Base-by-base conservation (phyloP, 1,140 invertebrate genomes). In the Patella vulgata region DNA sequence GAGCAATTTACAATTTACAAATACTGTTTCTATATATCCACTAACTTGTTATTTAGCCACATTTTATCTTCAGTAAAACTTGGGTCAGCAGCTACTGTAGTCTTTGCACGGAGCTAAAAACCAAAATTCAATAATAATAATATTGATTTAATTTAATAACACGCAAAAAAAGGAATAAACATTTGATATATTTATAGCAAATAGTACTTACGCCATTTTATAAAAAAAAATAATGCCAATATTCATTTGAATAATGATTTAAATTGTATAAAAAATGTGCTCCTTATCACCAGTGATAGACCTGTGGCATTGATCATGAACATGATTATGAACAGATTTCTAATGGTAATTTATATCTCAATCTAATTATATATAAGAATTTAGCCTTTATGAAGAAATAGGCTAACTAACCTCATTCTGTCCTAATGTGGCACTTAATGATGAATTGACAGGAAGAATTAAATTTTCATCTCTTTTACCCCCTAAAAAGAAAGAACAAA, bases 371-470 rank as follows among this genome's bases (percentile, higher is more conserved):
- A n/a, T n/a, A n/a, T n/a, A n/a, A n/a, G n/a, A n/a, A n/a, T n/a
- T n/a, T n/a, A n/a, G n/a, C n/a, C n/a, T n/a, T n/a, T n/a, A n/a
- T n/a, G n/a, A n/a, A n/a, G n/a, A n/a, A n/a, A n/a, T n/a, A n/a
- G n/a, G n/a, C n/a, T n/a, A n/a, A n/a, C n/a, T n/a, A 54, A 94
- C 93, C 84, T 95, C 88, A 74, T 92, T 89, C 5, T 89, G 90
- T 78, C 90, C 89, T 9, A 99, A 86, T 60, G 94, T 98, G 58
- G 91, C 90, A 86, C 96, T 98, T 46, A 99, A 86, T 12, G 97
- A 99, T 86, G 97, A 95, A 87, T 99, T 99, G 30, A 96, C 85
- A n/a, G 97, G 97, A 59, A 99, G 85, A 78, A 99, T 96, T 66
- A 97, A 86, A 50, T 91, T 84, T 82, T 98, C 95, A 87, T 99